phyloP scores from a whole-genome alignment of 2,113 vertebrate species.

The Danionella cerebrum region DNA sequence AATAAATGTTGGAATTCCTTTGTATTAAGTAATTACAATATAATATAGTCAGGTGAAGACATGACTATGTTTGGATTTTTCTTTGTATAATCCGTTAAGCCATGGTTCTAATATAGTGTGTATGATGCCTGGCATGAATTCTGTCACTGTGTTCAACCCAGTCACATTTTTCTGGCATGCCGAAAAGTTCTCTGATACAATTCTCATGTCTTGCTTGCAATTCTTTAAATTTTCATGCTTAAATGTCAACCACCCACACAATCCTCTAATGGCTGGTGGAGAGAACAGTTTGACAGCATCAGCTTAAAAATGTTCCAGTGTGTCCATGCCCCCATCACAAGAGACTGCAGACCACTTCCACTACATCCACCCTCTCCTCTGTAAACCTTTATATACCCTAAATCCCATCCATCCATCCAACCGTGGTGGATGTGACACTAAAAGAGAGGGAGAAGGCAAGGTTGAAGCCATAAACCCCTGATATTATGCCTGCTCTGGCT shows the following conservation, averaged over 20 bases:
- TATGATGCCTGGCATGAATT: not conserved
- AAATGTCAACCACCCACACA: constrained; percentile 20
- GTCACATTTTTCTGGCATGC: too few relatives aligned
- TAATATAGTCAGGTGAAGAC: too few relatives aligned
- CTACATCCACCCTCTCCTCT: not conserved
- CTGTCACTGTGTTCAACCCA: not conserved
- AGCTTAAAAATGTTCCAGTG: constrained; percentile 8
- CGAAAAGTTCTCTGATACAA: too few relatives aligned
- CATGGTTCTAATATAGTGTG: too few relatives aligned
- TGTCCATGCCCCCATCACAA: constrained; percentile 8
- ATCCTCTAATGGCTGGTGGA: constrained; percentile 21
- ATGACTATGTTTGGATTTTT: too few relatives aligned
- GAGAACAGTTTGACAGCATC: constrained; percentile 16
- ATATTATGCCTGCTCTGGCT: constrained; percentile 14
- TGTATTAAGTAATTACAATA: too few relatives aligned
- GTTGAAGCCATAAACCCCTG: constrained; percentile 18
- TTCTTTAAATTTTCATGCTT: constrained; percentile 13
- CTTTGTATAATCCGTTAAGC: too few relatives aligned
- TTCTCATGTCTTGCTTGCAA: not conserved
- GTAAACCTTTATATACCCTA: constrained; percentile 7
- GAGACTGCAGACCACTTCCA: constrained; percentile 12
- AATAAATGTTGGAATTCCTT: too few relatives aligned
- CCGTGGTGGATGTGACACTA: not conserved
- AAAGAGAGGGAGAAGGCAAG: not conserved
- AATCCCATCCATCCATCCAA: constrained; percentile 16